phyloP scores from a whole-genome alignment of 2,888 invertebrate species.

The Ormyrus thymus region DNA sequence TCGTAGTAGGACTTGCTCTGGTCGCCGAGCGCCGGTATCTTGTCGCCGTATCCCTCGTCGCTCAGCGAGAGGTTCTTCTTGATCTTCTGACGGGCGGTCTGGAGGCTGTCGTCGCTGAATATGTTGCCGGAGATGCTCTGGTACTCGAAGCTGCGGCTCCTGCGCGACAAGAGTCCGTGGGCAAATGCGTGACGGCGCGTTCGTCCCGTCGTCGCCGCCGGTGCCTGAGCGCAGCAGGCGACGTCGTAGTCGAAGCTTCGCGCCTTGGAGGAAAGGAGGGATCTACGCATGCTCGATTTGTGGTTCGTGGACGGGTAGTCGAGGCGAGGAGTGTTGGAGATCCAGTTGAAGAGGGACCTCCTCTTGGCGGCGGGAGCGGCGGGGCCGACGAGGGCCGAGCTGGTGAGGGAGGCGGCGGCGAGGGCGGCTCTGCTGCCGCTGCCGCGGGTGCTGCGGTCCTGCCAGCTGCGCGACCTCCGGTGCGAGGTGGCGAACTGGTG shows the following conservation, averaged over 20 bases:
- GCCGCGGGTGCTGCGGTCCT: slow-evolving; percentile 58
- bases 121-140: slow-evolving; percentile 71
- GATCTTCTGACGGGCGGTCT: slow-evolving; percentile 71
- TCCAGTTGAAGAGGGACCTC: slow-evolving; percentile 28
- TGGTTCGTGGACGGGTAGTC: slow-evolving; percentile 24
- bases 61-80: slow-evolving; percentile 70
- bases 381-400: not conserved
- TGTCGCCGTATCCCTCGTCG: slow-evolving; percentile 71
- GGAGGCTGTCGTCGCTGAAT: slow-evolving; percentile 73
- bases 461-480: slow-evolving; percentile 63
- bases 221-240: slow-evolving; percentile 47
- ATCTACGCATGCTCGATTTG: slow-evolving; percentile 49
- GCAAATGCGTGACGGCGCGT: not conserved
- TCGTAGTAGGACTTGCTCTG: slow-evolving; percentile 73
- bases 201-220: slow-evolving; percentile 42
- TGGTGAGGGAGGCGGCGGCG: not conserved
- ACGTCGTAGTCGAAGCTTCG: slow-evolving; percentile 70
- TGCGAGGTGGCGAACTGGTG: slow-evolving; percentile 32
- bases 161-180: slow-evolving; percentile 57
- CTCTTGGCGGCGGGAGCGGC: not conserved
- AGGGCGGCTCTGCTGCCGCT: not conserved
- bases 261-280: slow-evolving; percentile 62
- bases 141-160: slow-evolving; percentile 72
- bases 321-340: slow-evolving; percentile 11
- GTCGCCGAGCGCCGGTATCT: slow-evolving; percentile 70